These are phyloP conservation scores for Campaea margaritaria DNA, from an alignment of 2,888 invertebrate genomes.

Conservation along the genomic window DNA sequence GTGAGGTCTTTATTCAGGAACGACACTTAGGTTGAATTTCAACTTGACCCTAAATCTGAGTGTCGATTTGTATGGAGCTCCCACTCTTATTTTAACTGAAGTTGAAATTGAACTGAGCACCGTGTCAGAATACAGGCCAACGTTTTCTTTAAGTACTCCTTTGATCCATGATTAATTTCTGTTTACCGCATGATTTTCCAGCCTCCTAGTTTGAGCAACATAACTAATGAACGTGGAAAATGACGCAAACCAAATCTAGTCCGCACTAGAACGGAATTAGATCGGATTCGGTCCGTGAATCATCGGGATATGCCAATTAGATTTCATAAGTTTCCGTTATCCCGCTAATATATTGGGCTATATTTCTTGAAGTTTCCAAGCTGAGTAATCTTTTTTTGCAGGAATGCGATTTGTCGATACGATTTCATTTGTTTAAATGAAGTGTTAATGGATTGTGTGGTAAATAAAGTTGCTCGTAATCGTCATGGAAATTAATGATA, in stretches of 20 bases:
- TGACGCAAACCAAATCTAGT: constrained; percentile 49
- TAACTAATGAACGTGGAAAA: constrained; percentile 40
- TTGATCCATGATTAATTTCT: constrained; percentile 20
- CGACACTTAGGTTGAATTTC: no score
- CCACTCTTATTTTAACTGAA: no score
- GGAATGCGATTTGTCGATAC: neutral
- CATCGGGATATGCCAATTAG: constrained; percentile 56
- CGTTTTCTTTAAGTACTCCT: constrained; percentile 1
- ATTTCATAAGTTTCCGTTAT: constrained; percentile 60
- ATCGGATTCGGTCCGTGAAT: constrained; percentile 56
- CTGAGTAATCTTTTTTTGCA: neutral
- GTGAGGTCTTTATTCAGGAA: neutral
- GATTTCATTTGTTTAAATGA: neutral
- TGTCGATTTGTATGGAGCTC: no score
- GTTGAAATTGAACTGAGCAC: no score
- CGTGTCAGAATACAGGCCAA: no score
- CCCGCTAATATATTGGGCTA: constrained; percentile 24
- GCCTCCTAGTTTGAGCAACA: constrained; percentile 18
- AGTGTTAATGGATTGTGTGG: neutral
- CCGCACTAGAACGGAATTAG: constrained; percentile 57
- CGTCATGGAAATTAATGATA: no score
- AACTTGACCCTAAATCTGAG: no score
- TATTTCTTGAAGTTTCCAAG: constrained; percentile 4
- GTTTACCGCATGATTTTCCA: constrained; percentile 21
- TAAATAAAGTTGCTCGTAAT: no score